phyloP scores from a whole-genome alignment of 2,888 invertebrate genomes.

The Drosophila glabriapex region DNA sequence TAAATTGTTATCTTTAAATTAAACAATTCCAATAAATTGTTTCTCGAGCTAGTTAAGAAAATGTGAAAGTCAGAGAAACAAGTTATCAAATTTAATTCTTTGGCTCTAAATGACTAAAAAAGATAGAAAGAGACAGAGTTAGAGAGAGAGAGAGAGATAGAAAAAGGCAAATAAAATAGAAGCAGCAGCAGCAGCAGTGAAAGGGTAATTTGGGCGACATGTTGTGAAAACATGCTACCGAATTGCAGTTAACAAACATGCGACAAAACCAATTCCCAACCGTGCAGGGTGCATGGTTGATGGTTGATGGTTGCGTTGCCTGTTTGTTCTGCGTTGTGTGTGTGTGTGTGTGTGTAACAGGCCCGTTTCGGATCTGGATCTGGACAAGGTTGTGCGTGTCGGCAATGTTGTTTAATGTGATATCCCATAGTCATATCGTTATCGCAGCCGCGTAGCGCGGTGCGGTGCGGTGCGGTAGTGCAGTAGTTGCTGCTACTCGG shows the following conservation, averaged over 20 bases:
- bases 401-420: slow-evolving; percentile 73
- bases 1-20: not conserved
- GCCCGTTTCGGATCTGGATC: slow-evolving; percentile 21
- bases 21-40: too few relatives aligned
- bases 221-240: slow-evolving; percentile 85
- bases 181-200: slow-evolving; percentile 41
- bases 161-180: not conserved
- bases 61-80: not conserved
- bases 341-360: slow-evolving; percentile 27
- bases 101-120: not conserved
- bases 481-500: not conserved
- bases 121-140: not conserved
- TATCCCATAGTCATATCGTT: slow-evolving; percentile 56
- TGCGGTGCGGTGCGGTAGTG: slow-evolving; percentile 58
- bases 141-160: not conserved
- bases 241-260: slow-evolving; percentile 77
- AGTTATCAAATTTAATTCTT: not conserved
- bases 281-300: slow-evolving; percentile 1
- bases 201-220: slow-evolving; percentile 84
- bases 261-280: slow-evolving; percentile 44
- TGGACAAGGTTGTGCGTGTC: slow-evolving; percentile 56
- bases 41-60: not conserved
- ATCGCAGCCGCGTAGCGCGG: slow-evolving; percentile 46
- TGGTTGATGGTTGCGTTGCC: slow-evolving; percentile 6
- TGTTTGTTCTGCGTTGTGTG: slow-evolving; percentile 8